phyloP scores from a whole-genome alignment of 1,140 invertebrate genomes.

The Magallana gigas region DNA sequence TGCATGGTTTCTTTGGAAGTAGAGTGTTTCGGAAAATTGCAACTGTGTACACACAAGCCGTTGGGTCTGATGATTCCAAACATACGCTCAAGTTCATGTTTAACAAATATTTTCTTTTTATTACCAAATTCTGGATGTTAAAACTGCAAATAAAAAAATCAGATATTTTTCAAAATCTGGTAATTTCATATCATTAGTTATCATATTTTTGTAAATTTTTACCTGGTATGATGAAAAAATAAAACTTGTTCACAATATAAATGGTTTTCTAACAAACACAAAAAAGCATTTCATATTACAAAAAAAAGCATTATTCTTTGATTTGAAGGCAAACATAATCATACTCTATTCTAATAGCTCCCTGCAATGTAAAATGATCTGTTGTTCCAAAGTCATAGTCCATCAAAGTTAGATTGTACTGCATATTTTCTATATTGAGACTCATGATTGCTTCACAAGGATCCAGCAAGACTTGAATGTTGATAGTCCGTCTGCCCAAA shows the following conservation, averaged over 20 bases:
- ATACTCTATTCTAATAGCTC: constrained; percentile 38
- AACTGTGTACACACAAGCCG: constrained; percentile 5
- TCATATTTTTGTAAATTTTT: too few species aligned
- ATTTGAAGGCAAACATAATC: too few species aligned
- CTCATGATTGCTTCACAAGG: constrained; percentile 35
- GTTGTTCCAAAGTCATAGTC: constrained; percentile 41
- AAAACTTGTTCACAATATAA: too few species aligned
- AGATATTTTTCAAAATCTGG: not conserved
- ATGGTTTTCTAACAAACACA: too few species aligned
- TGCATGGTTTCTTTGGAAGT: constrained; percentile 52
- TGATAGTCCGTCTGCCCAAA: constrained; percentile 19
- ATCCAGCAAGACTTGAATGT: constrained; percentile 7
- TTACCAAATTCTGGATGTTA: constrained; percentile 51
- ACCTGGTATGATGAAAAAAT: too few species aligned
- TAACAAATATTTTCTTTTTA: constrained; percentile 50
- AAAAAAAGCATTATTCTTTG: too few species aligned
- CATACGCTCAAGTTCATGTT: constrained; percentile 52
- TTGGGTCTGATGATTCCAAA: constrained; percentile 40
- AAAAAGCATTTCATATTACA: too few species aligned
- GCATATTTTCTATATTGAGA: constrained; percentile 43
- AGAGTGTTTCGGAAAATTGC: constrained; percentile 45
- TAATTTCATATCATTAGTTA: too few species aligned
- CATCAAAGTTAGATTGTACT: constrained; percentile 39
- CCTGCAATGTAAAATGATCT: constrained; percentile 46
- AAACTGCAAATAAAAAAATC: constrained; percentile 44